These are phyloP conservation scores for Choristoneura rosaceana DNA, from an alignment of 2,888 invertebrate genomes.

Conservation along the genomic window DNA sequence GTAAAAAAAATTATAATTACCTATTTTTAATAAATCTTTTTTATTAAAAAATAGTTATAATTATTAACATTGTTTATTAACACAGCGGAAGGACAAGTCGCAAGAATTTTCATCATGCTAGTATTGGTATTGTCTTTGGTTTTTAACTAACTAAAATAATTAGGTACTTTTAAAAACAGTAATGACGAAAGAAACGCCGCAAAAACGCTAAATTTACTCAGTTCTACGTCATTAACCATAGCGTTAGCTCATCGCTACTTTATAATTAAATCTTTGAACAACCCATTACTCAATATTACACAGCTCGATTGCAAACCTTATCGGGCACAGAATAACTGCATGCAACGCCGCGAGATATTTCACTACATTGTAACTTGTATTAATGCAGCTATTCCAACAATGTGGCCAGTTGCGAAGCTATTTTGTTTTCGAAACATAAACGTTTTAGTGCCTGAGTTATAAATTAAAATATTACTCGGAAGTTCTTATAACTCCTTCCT, in stretches of 20 bases:
- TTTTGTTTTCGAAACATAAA: slow-evolving; percentile 9
- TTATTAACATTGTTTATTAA: too few species aligned
- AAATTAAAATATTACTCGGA: background rate
- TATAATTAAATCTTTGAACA: background rate
- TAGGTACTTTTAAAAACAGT: too few species aligned
- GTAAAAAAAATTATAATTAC: too few species aligned
- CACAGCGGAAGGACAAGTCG: too few species aligned
- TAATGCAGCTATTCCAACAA: background rate
- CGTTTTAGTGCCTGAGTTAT: background rate
- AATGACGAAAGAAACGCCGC: too few species aligned
- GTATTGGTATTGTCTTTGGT: too few species aligned
- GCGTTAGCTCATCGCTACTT: background rate
- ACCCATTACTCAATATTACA: background rate
- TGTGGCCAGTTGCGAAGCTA: background rate
- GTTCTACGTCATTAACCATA: too few species aligned
- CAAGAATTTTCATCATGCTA: too few species aligned
- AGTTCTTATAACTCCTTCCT: background rate
- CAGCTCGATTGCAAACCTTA: background rate
- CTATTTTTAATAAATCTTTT: too few species aligned
- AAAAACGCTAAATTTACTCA: too few species aligned
- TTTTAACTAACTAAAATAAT: too few species aligned
- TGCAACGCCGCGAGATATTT: background rate
- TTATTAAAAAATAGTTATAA: too few species aligned
- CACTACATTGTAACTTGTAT: slow-evolving; percentile 6
- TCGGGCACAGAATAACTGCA: background rate